Evolutionary conservation across 2,888 invertebrate species (phyloP), one percentile per base, ranked within the genome.

Genomic region (Stenchaetothrips biformis): DNA sequence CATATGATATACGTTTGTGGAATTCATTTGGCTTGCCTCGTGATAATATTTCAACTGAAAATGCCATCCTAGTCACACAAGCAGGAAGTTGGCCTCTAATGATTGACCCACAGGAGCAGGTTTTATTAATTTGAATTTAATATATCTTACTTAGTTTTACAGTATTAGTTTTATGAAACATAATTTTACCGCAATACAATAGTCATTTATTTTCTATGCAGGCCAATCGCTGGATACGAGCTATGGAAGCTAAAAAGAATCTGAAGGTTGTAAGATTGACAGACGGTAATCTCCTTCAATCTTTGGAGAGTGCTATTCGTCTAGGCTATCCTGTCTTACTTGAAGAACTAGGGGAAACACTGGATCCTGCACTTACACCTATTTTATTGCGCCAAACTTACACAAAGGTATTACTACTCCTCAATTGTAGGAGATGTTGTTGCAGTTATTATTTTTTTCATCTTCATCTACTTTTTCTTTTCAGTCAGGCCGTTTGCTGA

Each of bases 21-120:
- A 96, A 95, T 86, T 91, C 94, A 37, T 92, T 92, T 84, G 97
- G 97, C 0, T 87, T 98, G 79, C 98, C 98, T 0, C 90, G 94
- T 82, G 97, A 98, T 86, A 88, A 90, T 53, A 92, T 96, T 81
- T 97, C 97, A 13, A 94, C 95, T 3, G 97, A 97, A 87, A 98
- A 97, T 87, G 97, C 95, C 11, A 94, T 98, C 82, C 90, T 97
- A 84, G 96, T 96, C 78, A 96, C 93, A 21, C 91, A 90, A 84
- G 94, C 92, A 4, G 91, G 93, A 9, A 89, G 94, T 18, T 95
- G 95, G 96, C 96, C 97, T 0, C 89, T 98, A 25, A 95, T 97
- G 91, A 96, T 97, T 82, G 97, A 98, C 87, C 98, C 98, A 0
- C 97, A 98, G 86, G 96, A 96, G 85, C 97, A 97, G 88, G 94